Evolutionary conservation across 2,888 invertebrate genomes (phyloP).

Genomic region (Nephrotoma guestfalica): DNA sequence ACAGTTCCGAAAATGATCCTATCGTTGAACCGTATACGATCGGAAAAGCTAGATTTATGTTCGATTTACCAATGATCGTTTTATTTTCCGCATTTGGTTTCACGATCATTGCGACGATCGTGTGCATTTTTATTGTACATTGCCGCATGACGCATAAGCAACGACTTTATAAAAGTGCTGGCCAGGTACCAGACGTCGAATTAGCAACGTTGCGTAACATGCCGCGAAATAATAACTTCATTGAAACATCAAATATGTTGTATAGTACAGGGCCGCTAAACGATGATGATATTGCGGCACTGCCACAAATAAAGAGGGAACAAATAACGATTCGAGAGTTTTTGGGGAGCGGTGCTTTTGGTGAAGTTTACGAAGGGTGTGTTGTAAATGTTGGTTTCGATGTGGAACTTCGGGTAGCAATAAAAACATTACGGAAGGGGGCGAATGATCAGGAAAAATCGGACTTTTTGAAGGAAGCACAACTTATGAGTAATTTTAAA

Average conservation of each 20-base stretch:
- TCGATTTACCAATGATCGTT: slow-evolving; percentile 14
- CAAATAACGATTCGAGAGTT: slow-evolving; percentile 79
- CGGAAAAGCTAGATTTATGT: slow-evolving; percentile 12
- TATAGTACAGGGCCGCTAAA: slow-evolving; percentile 54
- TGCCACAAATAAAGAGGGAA: slow-evolving; percentile 75
- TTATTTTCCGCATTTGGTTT: background rate
- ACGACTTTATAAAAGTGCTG: slow-evolving; percentile 37
- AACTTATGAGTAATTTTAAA: slow-evolving; percentile 93
- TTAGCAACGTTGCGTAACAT: slow-evolving; percentile 74
- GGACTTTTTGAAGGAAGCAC: slow-evolving; percentile 93
- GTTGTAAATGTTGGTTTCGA: slow-evolving; percentile 52
- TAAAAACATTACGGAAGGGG: slow-evolving; percentile 87
- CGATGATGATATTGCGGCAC: slow-evolving; percentile 59
- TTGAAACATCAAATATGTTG: slow-evolving; percentile 71
- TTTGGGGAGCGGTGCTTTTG: slow-evolving; percentile 92
- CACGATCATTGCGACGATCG: slow-evolving; percentile 31
- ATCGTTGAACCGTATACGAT: slow-evolving; percentile 27
- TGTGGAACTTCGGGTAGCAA: slow-evolving; percentile 68
- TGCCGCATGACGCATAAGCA: slow-evolving; percentile 55
- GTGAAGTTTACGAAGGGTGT: slow-evolving; percentile 90
- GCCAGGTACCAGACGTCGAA: slow-evolving; percentile 61
- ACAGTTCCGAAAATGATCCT: slow-evolving; percentile 50
- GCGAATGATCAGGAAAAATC: slow-evolving; percentile 79
- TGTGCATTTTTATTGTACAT: slow-evolving; percentile 26
- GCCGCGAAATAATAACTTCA: slow-evolving; percentile 50